Evolutionary conservation across 2,113 vertebrate genomes (phyloP), one percentile per base, ranked within the genome.

Genomic region (Sarotherodon lohbergeri): DNA sequence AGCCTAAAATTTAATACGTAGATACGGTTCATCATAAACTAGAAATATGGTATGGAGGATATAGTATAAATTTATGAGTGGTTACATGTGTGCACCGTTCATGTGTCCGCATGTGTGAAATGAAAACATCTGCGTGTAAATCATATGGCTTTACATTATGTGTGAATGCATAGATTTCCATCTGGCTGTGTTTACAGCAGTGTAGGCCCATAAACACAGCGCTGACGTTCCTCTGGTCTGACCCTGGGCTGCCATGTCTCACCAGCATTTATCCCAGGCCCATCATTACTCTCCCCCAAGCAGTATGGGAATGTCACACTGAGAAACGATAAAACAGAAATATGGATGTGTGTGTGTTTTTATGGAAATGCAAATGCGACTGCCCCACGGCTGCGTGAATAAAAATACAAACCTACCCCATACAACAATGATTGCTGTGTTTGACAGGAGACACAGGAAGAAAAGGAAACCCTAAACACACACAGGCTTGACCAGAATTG

Each of bases 351-450:
- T 88, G 66, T 81, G 91, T 89, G 80, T 92, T 93, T 95, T 96
- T 95, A 91, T 95, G 94, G 93, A 94, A 93, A 94, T 92, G 86
- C 90, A 93, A 94, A 95, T 91, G 84, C 10, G 29, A 90, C 90
- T 89, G 90, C 89, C 91, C 86, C 71, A 90, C 9, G 80, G 57
- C 91, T 85, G 39, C 24, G 61, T 79, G 71, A 16, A 2, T 81
- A 41, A 86, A 94, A 94, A 95, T 95, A 94, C 90, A 93, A 88
- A 91, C 94, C 63, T 79, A 87, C 22, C 90, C 90, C 86, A 68
- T 93, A 71, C 89, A 93, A 95, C 95, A 94, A 94, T 94, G 93
- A 95, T 95, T 96, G 95, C 89, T 93, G 94, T 94, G 96, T 95
- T 92, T 92, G 91, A 93, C 66, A 82, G 83, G 68, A 94, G 92